phyloP scores from a whole-genome alignment of 2,797 vertebrate genomes.

The Mormyrus hasselquistii region DNA sequence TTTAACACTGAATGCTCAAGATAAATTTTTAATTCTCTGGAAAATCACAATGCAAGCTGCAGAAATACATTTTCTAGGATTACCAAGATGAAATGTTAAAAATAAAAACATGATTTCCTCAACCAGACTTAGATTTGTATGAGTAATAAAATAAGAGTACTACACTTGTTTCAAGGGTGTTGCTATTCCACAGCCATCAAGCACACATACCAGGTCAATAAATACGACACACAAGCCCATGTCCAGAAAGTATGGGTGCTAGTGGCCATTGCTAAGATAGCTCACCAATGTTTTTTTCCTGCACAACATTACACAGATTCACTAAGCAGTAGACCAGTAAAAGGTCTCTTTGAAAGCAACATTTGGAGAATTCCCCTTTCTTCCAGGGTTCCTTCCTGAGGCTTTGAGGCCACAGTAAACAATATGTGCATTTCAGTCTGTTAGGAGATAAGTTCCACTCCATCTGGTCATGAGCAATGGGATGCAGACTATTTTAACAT shows the following conservation, averaged over 20 bases:
- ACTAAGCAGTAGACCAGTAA: neutral
- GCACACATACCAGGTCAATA: neutral
- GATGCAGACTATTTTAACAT: neutral
- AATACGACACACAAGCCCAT: neutral
- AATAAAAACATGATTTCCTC: neutral
- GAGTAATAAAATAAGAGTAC: neutral
- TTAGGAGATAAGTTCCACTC: neutral
- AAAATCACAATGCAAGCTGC: neutral
- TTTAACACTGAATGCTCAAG: neutral
- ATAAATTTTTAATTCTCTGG: neutral
- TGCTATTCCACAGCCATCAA: neutral
- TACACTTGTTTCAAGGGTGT: neutral
- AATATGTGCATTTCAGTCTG: slow-evolving; percentile 5
- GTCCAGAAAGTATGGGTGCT: neutral
- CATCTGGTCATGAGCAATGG: neutral
- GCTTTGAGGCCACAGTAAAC: slow-evolving; percentile 10
- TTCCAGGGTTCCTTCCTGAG: neutral
- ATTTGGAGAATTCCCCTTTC: neutral
- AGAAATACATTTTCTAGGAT: neutral
- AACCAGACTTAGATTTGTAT: neutral
- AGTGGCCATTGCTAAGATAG: neutral
- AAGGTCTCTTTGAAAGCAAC: neutral
- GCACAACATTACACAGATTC: neutral
- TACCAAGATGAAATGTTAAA: neutral
- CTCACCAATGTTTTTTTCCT: neutral